Percentiles rank a stretch among this genome's conserved stretches.
Evolutionary conservation across 1,140 invertebrate genomes (phyloP).

Genomic region (Mesaphorura yosii): DNA sequence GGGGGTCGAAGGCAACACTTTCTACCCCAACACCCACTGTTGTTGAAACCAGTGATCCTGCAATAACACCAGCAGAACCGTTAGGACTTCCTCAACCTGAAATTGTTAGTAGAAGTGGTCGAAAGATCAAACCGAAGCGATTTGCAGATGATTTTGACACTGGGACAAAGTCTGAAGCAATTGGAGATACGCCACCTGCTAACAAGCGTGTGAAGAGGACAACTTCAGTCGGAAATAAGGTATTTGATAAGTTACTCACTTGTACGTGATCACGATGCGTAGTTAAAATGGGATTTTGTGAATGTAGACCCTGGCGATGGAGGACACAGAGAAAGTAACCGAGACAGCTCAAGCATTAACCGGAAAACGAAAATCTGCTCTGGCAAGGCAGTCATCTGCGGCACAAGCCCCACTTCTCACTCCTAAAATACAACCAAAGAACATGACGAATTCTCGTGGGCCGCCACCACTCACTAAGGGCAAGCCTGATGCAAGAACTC

Average conservation of each 20-base stretch:
- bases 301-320: neutral
- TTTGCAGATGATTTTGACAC: constrained; percentile 36
- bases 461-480: neutral
- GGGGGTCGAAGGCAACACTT: constrained; percentile 13
- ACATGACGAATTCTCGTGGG: neutral
- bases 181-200: neutral
- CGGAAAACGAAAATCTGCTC: too few relatives aligned
- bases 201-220: neutral
- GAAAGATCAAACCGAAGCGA: constrained; percentile 60
- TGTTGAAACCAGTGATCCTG: neutral
- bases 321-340: neutral
- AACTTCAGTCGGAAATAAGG: neutral
- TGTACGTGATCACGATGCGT: neutral
- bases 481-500: neutral
- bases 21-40: neutral
- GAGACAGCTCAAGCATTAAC: too few relatives aligned
- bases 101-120: constrained; percentile 55
- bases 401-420: too few relatives aligned
- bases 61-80: neutral
- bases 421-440: too few relatives aligned
- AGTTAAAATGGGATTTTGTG: neutral
- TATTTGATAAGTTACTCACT: neutral
- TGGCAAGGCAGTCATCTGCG: too few relatives aligned
- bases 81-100: constrained; percentile 43
- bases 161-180: neutral